Percentiles rank a stretch among this genome's conserved stretches.
phyloP scores from a whole-genome alignment of 2,888 invertebrate genomes.

The Oxyscelio sp. region DNA sequence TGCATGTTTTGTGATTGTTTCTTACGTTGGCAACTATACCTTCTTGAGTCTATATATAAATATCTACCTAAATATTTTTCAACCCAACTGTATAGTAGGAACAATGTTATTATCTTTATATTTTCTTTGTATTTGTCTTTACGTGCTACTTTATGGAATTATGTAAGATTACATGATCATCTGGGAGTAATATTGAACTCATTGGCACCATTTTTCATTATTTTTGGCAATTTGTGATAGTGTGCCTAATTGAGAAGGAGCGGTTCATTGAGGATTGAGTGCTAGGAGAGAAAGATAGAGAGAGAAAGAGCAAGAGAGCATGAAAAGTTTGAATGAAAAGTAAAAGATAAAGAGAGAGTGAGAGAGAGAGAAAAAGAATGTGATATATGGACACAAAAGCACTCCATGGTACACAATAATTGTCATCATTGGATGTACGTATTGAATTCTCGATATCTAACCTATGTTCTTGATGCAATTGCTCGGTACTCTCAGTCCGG shows the following conservation, averaged over 20 bases:
- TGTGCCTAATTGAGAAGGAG: no score
- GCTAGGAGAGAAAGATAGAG: conserved; percentile 39
- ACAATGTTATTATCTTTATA: not conserved
- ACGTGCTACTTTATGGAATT: no score
- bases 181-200: no score
- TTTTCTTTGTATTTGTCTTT: conserved; percentile 22
- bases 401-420: conserved; percentile 82
- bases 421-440: conserved; percentile 86
- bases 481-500: conserved; percentile 28
- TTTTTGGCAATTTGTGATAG: no score
- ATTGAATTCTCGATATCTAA: conserved; percentile 84
- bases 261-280: no score
- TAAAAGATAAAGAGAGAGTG: no score
- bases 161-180: no score
- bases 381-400: no score
- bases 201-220: no score
- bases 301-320: no score
- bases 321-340: no score
- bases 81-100: conserved; percentile 25
- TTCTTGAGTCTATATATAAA: conserved; percentile 27
- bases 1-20: conserved; percentile 72
- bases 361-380: no score
- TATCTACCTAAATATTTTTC: conserved; percentile 15
- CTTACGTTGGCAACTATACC: conserved; percentile 57
- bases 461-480: conserved; percentile 74